Evolutionary conservation across 2,113 vertebrate genomes (phyloP), one percentile per base, ranked within the genome.

Genomic region (Rafetus swinhoei): DNA sequence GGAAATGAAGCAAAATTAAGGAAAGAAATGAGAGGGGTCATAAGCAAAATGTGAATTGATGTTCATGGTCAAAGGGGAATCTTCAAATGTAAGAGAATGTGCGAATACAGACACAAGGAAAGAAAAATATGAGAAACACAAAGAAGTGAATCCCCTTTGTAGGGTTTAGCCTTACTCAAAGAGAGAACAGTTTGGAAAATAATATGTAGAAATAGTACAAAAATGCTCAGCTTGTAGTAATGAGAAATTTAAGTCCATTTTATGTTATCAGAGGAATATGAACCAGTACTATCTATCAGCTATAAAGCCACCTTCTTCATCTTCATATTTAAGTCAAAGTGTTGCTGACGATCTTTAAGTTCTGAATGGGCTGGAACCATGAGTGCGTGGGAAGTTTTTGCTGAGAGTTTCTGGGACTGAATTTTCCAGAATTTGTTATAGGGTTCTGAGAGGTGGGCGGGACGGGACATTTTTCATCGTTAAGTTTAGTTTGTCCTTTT

Each of bases 21-120:
- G 83, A 18, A 89, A 89, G 55, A 87, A 90, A 89, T 74, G 29
- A 50, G 21, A 94, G 65, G 65, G 82, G 85, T 88, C 89, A 87
- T 80, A 93, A 90, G 76, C 93, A 72, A 82, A 52, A 22, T 94
- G 45, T 29, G 1, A 91, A 88, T 85, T 82, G 1, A 9, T 45
- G 93, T 84, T 86, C 22, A 8, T 79, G 56, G 39, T 12, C 55
- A 53, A 81, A 45, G 45, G 25, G 27, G 79, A 80, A 19, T 56
- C 0, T 54, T 83, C 35, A 72, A 86, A 54, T 52, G 7, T 86
- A 90, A 90, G 25, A 60, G 35, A 87, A 90, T 9, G 56, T 83
- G 57, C 88, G 3, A 13, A 45, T 88, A 16, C 62, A 45, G 25
- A 35, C 65, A 72, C 76, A n/a, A 94, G 92, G 35, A 82, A 88